Evolutionary conservation across 2,797 vertebrate genomes (phyloP).

Genomic region (Enteromius mattozi): DNA sequence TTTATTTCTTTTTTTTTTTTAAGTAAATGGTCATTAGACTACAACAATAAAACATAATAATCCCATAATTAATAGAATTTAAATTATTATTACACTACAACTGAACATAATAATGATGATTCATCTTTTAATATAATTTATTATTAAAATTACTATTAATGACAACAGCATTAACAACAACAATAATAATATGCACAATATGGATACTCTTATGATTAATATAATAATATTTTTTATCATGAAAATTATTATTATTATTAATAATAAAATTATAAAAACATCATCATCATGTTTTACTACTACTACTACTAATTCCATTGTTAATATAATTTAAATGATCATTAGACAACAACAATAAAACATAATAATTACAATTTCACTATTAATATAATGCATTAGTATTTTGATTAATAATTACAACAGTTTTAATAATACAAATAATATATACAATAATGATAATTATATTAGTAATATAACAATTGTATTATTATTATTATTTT

Average conservation of each 20-base stretch:
- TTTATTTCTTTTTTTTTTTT: background rate
- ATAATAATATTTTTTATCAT: background rate
- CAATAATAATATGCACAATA: background rate
- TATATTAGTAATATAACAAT: no score
- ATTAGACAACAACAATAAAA: background rate
- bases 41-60: background rate
- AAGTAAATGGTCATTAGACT: background rate
- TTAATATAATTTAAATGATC: background rate
- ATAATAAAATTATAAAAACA: background rate
- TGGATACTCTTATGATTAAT: background rate
- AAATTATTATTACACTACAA: background rate
- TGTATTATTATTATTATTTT: no score
- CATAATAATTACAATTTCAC: background rate
- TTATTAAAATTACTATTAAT: background rate
- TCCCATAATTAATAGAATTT: background rate
- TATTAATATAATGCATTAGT: background rate
- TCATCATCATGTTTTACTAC: background rate
- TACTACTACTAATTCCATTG: background rate
- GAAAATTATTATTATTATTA: background rate
- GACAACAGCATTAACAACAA: background rate
- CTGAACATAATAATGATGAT: background rate
- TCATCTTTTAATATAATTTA: background rate
- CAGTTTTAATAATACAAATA: background rate
- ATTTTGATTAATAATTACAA: background rate
- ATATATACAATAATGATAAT: background rate